Conservation (phyloP, 23 tunicate species). For the Botrylloides violaceus region DNA sequence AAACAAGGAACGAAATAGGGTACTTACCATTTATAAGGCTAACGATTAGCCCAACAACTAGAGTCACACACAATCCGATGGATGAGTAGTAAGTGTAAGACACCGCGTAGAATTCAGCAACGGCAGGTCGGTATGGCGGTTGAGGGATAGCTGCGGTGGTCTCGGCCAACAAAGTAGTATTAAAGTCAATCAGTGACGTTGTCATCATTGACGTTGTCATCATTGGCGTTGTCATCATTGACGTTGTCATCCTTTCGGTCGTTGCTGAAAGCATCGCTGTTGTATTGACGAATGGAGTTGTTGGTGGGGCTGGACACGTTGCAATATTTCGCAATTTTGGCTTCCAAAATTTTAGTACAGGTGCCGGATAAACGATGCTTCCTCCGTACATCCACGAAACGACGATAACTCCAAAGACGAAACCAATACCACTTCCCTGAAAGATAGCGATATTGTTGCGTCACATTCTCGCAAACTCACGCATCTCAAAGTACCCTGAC, state of each 20-base stretch:
- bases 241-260: neutral
- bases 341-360: conserved; percentile 9
- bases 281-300: neutral
- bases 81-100: conserved; percentile 72
- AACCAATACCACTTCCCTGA: conserved; percentile 5
- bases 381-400: conserved; percentile 18
- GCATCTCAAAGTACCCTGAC: too few species aligned
- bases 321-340: neutral
- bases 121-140: conserved; percentile 19
- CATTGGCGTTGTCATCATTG: neutral
- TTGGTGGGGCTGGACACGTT: neutral
- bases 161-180: neutral
- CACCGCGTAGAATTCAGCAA: conserved; percentile 43
- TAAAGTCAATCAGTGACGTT: neutral
- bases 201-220: neutral
- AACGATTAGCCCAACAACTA: conserved; percentile 40
- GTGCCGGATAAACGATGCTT: conserved; percentile 1
- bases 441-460: too few species aligned
- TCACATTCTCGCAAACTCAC: too few species aligned
- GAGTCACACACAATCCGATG: conserved; percentile 43
- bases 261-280: neutral
- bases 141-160: neutral
- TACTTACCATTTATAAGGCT: conserved; percentile 48
- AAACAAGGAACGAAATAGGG: neutral
- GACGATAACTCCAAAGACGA: conserved; percentile 8